Percentiles rank a stretch among this genome's conserved stretches.
Conservation (phyloP, 2,113 vertebrate genomes). For the Cygnus buccinator region DNA sequence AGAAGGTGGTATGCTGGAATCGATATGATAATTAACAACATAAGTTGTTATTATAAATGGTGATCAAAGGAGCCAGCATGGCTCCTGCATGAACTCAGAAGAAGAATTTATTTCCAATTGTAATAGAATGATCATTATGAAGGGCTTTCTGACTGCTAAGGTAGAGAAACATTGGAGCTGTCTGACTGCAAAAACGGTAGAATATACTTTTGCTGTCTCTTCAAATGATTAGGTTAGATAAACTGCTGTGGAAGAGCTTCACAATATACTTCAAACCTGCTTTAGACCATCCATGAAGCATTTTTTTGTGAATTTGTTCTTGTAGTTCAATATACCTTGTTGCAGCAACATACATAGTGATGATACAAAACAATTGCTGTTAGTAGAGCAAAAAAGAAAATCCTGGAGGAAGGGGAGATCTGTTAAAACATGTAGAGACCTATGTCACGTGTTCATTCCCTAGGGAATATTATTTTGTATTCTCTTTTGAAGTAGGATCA, state of each 20-base stretch:
- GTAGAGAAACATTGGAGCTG: neutral
- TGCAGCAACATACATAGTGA: neutral
- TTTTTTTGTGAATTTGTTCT: neutral
- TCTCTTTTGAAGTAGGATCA: neutral
- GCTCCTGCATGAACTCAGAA: neutral
- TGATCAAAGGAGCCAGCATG: neutral
- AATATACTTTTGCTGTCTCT: neutral
- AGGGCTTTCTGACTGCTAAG: neutral
- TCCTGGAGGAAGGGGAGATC: neutral
- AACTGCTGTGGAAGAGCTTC: neutral
- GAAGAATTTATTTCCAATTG: neutral
- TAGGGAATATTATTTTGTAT: neutral
- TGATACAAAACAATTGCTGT: neutral
- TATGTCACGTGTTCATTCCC: neutral
- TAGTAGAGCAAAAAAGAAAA: neutral
- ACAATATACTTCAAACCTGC: neutral
- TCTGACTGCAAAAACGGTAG: neutral
- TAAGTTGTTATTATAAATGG: neutral
- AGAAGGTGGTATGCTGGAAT: neutral
- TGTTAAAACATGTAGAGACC: neutral
- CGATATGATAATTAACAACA: neutral
- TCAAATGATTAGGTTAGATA: neutral
- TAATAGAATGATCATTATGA: neutral
- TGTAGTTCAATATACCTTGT: neutral
- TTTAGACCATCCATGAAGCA: neutral